Percentiles rank a stretch among this genome's conserved stretches.
These are phyloP conservation scores for Melanogrammus aeglefinus DNA, from an alignment of 2,797 vertebrate species.

Conservation along the genomic window DNA sequence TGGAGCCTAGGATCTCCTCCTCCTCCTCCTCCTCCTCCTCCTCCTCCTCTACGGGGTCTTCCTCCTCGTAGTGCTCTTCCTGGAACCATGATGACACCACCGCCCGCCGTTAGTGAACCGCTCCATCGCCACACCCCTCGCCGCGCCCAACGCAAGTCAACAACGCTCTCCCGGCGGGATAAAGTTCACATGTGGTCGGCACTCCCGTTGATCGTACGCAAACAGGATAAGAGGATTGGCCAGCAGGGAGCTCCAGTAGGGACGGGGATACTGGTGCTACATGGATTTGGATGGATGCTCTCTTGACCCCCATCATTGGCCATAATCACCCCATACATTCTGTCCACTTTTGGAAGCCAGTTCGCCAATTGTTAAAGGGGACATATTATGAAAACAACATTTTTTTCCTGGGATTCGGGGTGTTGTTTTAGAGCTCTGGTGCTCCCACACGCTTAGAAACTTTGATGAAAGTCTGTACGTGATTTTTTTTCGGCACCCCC, in stretches of 20 bases:
- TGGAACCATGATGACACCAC: slow-evolving; percentile 54
- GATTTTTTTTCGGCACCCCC: no score
- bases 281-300: not conserved
- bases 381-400: no score
- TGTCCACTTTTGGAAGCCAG: not conserved
- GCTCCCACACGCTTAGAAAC: no score
- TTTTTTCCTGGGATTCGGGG: no score
- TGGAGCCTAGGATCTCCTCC: slow-evolving; percentile 79
- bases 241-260: not conserved
- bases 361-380: not conserved
- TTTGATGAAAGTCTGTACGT: no score
- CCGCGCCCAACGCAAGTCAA: slow-evolving; percentile 39
- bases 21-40: slow-evolving; percentile 77
- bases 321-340: not conserved
- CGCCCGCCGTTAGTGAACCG: slow-evolving; percentile 20
- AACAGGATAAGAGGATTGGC: slow-evolving; percentile 15
- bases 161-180: slow-evolving; percentile 35
- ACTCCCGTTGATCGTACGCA: slow-evolving; percentile 26
- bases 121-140: slow-evolving; percentile 33
- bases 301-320: not conserved
- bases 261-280: not conserved
- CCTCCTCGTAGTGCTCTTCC: slow-evolving; percentile 83
- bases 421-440: no score
- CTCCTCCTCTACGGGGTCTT: slow-evolving; percentile 72
- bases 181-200: slow-evolving; percentile 15